Percentiles rank a stretch among this genome's conserved stretches.
Conservation (phyloP, 2,797 vertebrate genomes). For the Petrocephalus schoutedeni region DNA sequence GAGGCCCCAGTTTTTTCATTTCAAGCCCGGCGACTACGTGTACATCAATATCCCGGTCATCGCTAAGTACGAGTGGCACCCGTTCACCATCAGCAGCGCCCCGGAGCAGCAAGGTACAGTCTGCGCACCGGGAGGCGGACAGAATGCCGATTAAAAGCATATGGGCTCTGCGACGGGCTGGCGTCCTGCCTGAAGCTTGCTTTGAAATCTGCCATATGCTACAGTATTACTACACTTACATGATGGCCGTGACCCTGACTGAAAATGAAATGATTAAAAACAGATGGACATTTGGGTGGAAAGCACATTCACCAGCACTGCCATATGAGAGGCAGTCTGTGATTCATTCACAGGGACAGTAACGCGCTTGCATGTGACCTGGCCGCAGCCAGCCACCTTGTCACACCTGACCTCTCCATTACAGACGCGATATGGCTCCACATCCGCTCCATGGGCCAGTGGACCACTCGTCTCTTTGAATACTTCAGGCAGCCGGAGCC, state of each 20-base stretch:
- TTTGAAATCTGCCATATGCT: background rate
- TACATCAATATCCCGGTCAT: slow-evolving; percentile 81
- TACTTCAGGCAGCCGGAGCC: slow-evolving; percentile 61
- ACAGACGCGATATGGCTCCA: slow-evolving; percentile 81
- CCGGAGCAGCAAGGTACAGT: slow-evolving; percentile 76
- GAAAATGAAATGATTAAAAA: background rate
- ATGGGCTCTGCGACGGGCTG: background rate
- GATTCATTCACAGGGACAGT: background rate
- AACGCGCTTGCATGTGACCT: background rate
- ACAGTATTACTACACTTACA: background rate
- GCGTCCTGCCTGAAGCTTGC: background rate
- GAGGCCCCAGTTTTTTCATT: slow-evolving; percentile 74
- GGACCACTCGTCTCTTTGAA: slow-evolving; percentile 78
- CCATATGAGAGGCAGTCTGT: background rate
- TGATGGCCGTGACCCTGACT: background rate
- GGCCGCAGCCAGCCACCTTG: background rate
- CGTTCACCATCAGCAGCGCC: slow-evolving; percentile 88
- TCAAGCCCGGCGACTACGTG: slow-evolving; percentile 81
- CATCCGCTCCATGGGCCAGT: slow-evolving; percentile 78
- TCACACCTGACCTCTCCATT: slow-evolving; percentile 21
- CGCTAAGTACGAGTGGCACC: slow-evolving; percentile 84
- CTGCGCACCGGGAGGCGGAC: background rate
- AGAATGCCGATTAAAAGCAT: background rate
- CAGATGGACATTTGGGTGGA: background rate
- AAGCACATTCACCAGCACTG: background rate